Base-by-base conservation (phyloP, 2,797 vertebrate species). In the Bufotes viridis region DNA sequence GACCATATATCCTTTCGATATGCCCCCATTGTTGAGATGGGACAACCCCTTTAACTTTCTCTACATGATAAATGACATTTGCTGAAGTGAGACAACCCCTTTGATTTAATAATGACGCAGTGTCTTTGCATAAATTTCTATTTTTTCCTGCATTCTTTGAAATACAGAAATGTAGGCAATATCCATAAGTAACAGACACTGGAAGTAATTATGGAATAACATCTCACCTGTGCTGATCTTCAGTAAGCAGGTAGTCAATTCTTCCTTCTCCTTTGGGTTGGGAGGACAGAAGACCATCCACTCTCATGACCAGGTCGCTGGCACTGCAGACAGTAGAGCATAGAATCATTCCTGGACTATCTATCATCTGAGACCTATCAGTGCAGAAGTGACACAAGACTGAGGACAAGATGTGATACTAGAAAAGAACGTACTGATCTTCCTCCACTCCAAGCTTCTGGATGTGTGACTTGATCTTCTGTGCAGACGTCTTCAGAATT, bases 241-340 rank as follows among this genome's bases (percentile, higher is more conserved):
- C 97, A 58, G 96, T 96, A 92, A 98, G 96, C 29, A 95, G 94
- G 87, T 98, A 96, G 13, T 99, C 97, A 4, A 97, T 93, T 91
- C 98, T 96, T 60, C 97, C 93, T 58, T 99, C 98, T 92, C 97
- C 97, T 95, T 99, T 99, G 69, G 98, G 98, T 90, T 99, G 98
- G 65, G 98, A 96, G 22, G 98, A 99, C 29, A 99, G 95, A 91
- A 99, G 96, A 85, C 98, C 95, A 10, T 99, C 98, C 90, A 99
- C 97, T 92, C 98, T 99, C 98, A 99, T 99, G 84, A 99, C 98
- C 82, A 99, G 93, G 92, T 99, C 97, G 82, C 97, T 99, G 90
- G 97, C 97, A 90, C 98, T 99, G 90, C 75, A 91, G 92, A 69
- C 90, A 90, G 82, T 90, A 92, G 72, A 90, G 2, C 10, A 67